A percentile compares a stretch with the other conserved stretches of the same genome.
Conservation (phyloP, 2,113 vertebrate genomes). For the Channa maculata region DNA sequence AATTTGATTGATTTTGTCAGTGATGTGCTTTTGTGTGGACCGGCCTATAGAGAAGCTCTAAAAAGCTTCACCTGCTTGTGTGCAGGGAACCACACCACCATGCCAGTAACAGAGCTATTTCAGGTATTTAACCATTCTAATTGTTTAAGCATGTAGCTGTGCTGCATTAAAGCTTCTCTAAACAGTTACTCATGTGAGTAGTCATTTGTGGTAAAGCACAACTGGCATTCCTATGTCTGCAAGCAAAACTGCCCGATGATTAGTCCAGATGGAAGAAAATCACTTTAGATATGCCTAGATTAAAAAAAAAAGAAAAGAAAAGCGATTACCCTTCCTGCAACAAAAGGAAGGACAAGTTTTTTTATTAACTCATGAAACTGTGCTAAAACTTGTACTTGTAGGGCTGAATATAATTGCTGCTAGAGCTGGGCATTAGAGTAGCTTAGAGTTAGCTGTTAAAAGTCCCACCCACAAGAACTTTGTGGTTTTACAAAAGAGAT, state of each 20-base stretch:
- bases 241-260: conserved; percentile 61
- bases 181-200: conserved; percentile 72
- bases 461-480: background rate
- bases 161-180: conserved; percentile 67
- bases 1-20: background rate
- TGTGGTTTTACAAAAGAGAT: conserved; percentile 17
- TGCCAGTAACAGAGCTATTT: conserved; percentile 60
- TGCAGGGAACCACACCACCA: conserved; percentile 26
- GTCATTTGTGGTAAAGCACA: conserved; percentile 60
- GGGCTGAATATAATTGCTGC: background rate
- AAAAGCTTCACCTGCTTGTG: conserved; percentile 52
- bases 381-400: background rate
- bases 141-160: conserved; percentile 75
- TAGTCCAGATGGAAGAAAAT: conserved; percentile 40
- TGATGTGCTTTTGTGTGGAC: background rate
- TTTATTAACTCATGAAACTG: background rate
- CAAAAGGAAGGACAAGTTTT: too few species aligned
- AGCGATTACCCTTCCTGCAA: background rate
- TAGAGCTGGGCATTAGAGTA: background rate
- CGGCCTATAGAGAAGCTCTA: background rate
- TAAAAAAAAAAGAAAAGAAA: conserved; percentile 20
- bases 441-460: conserved; percentile 1
- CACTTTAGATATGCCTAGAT: background rate
- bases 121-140: conserved; percentile 75
- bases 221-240: conserved; percentile 67